Percentiles rank a stretch among this genome's conserved stretches.
These are phyloP conservation scores for Macrostomum lignano DNA, from an alignment of 1,140 invertebrate species.

Conservation along the genomic window DNA sequence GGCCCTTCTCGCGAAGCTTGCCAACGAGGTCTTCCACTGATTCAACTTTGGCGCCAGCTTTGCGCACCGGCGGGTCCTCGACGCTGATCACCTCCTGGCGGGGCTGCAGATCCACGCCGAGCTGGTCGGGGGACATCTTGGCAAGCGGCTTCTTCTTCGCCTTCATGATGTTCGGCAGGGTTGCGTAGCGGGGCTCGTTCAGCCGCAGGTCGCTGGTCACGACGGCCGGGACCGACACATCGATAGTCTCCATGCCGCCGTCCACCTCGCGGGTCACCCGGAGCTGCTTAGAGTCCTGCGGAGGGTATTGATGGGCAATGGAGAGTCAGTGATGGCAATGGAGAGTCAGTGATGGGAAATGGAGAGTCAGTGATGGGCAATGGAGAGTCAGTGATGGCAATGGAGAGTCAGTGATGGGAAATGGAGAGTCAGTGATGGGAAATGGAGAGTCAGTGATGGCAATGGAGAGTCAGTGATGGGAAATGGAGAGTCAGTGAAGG, in stretches of 20 bases:
- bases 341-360: too few relatives aligned
- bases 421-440: too few relatives aligned
- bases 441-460: too few relatives aligned
- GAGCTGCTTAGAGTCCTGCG: too few relatives aligned
- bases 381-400: too few relatives aligned
- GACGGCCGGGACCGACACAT: conserved; percentile 55
- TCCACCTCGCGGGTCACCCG: conserved; percentile 77
- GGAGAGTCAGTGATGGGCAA: too few relatives aligned
- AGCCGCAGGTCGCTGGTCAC: conserved; percentile 73
- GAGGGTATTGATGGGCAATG: too few relatives aligned
- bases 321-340: too few relatives aligned
- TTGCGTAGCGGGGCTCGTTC: conserved; percentile 90
- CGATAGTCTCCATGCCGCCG: conserved; percentile 68
- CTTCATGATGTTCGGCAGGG: conserved; percentile 91
- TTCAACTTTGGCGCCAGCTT: conserved; percentile 62
- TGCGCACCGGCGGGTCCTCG: conserved; percentile 65
- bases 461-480: too few relatives aligned
- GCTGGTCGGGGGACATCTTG: conserved; percentile 59
- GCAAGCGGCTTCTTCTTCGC: conserved; percentile 94
- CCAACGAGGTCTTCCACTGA: conserved; percentile 62
- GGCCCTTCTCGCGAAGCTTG: conserved; percentile 72
- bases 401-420: too few relatives aligned
- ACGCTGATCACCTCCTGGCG: conserved; percentile 42
- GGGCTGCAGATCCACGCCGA: conserved; percentile 53
- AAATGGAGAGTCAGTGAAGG: too few relatives aligned